Conservation (phyloP, 2,888 invertebrate genomes). For the Caenorhabditis angaria region DNA sequence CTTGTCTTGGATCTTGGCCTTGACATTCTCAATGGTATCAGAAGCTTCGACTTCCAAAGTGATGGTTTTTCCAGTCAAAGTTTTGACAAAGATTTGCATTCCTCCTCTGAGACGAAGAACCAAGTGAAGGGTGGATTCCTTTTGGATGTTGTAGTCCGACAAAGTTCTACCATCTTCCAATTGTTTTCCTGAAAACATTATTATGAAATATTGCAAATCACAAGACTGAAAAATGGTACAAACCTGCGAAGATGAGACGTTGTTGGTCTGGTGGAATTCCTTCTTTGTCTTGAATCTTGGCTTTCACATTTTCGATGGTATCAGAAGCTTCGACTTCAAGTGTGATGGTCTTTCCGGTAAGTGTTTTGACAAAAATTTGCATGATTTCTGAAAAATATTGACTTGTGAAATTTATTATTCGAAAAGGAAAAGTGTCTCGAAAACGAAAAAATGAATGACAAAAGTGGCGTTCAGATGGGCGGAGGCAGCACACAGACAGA, state of each 20-base stretch:
- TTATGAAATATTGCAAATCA: no score
- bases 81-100: slow-evolving; percentile 94
- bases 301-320: slow-evolving; percentile 51
- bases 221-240: neutral
- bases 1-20: slow-evolving; percentile 55
- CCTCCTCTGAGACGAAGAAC: slow-evolving; percentile 56
- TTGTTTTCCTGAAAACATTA: slow-evolving; percentile 71
- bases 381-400: slow-evolving; percentile 75
- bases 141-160: slow-evolving; percentile 59
- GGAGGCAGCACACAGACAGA: neutral
- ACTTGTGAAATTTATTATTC: neutral
- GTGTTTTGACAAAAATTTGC: slow-evolving; percentile 91
- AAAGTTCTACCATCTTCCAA: slow-evolving; percentile 70
- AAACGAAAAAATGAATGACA: neutral
- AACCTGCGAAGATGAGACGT: slow-evolving; percentile 80
- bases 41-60: slow-evolving; percentile 43
- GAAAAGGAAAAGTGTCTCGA: neutral
- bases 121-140: slow-evolving; percentile 53
- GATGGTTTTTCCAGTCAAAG: slow-evolving; percentile 81
- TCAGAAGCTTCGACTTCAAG: slow-evolving; percentile 49
- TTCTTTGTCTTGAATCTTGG: slow-evolving; percentile 49
- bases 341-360: slow-evolving; percentile 86
- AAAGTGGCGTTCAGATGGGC: neutral
- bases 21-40: slow-evolving; percentile 54
- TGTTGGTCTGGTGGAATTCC: slow-evolving; percentile 51